A percentile compares a stretch with the other conserved stretches of the same genome.
These are phyloP conservation scores for Sturnira hondurensis DNA, from an alignment of 2,113 vertebrate species.

Conservation along the genomic window DNA sequence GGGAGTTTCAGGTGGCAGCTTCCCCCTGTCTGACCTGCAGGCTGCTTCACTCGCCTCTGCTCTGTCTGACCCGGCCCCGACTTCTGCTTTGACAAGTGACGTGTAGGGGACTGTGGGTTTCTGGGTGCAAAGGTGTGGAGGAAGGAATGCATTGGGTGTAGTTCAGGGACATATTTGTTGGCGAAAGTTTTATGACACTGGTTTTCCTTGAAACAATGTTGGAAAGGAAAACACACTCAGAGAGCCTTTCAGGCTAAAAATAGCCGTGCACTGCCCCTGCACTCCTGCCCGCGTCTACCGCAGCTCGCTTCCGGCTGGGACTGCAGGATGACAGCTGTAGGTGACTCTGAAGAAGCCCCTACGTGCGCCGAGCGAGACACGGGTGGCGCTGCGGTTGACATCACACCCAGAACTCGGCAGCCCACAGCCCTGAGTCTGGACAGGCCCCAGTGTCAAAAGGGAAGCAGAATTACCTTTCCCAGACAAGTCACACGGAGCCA, in stretches of 20 bases:
- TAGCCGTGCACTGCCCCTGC: background rate
- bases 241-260: background rate
- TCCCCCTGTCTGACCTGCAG: background rate
- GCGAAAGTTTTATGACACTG: background rate
- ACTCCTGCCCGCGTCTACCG: background rate
- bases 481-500: background rate
- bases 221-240: background rate
- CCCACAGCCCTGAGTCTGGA: background rate
- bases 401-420: accelerated
- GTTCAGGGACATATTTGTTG: background rate
- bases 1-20: background rate
- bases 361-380: accelerated
- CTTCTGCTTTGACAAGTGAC: background rate
- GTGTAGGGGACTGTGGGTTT: background rate
- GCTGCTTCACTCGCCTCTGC: background rate
- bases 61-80: background rate
- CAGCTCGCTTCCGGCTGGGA: too few species aligned
- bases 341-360: background rate
- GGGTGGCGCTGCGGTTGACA: accelerated
- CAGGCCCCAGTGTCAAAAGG: background rate
- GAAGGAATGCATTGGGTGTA: background rate
- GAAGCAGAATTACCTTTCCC: background rate
- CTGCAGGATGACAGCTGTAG: too few species aligned
- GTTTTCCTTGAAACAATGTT: background rate
- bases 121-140: background rate